Base-by-base conservation (phyloP, 2,113 vertebrate species). In the human (Homo sapiens) region DNA sequence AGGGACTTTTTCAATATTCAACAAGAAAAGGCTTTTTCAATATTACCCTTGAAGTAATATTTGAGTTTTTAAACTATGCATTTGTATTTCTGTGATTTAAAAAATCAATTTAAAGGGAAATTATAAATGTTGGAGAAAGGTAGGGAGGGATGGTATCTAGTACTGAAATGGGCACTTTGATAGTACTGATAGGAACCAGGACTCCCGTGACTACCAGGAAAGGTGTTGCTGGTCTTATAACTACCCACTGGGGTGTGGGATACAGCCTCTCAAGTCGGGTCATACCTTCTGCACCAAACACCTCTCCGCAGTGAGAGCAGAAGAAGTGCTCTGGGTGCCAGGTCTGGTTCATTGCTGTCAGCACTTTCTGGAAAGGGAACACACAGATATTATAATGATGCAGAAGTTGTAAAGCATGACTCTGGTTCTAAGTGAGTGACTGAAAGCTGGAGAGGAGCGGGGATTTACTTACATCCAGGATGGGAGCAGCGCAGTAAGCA, bases 321-420 rank as follows among this genome's bases (percentile, higher is more conserved):
- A 99, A 99, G 98, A 99, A 99, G 97, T 99, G 99, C 92, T 99
- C 99, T 0, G 99, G 99, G 95, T 99, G 99, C 99, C 99, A 99
- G 14, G 99, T 99, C 97, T 99, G 98, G 97, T 99, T 98, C 99
- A 99, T 98, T 2, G 99, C 99, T 0, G 99, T 99, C 98, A 99
- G 97, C 96, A 99, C 99, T 98, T 99, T 99, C 99, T 99, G 98
- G 32, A 89, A 96, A 94, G 87, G 76, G 43, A 93, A 75, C 8
- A 94, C 45, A 76, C 0, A 8, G 59, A 5, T 3, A 30, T 95
- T 1, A 95, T 81, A 40, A 57, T 3, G 64, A 35, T 1, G 14
- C 25, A 0, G 45, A 6, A 6, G 18, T 22, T 7, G 8, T 23
- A 10, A 91, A 23, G 2, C 35, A 4, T 12, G 64, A 8, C 48